Evolutionary conservation across 2,888 invertebrate genomes (phyloP).

Genomic region (Drosophila recens): DNA sequence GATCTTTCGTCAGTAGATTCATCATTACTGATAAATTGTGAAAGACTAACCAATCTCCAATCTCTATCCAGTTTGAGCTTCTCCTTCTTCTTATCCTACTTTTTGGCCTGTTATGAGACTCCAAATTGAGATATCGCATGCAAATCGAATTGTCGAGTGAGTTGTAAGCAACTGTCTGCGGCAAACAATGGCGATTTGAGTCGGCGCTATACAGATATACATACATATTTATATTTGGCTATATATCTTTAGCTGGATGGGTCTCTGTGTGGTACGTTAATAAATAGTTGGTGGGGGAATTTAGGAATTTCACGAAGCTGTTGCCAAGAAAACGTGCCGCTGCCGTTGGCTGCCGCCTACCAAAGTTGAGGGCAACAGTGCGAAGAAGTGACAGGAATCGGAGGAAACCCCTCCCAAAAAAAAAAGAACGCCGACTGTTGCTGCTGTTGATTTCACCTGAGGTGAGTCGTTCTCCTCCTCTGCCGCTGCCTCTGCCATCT

Average conservation of each 20-base stretch:
- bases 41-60: background rate
- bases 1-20: background rate
- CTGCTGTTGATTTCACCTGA: slow-evolving; percentile 77
- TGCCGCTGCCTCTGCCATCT: background rate
- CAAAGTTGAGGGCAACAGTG: slow-evolving; percentile 43
- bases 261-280: slow-evolving; percentile 1
- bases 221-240: background rate
- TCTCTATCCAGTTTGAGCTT: background rate
- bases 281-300: slow-evolving; percentile 25
- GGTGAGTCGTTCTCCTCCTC: slow-evolving; percentile 43
- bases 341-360: slow-evolving; percentile 69
- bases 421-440: slow-evolving; percentile 23
- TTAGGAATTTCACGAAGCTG: slow-evolving; percentile 66
- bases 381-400: slow-evolving; percentile 53
- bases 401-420: slow-evolving; percentile 37
- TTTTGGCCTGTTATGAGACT: slow-evolving; percentile 52
- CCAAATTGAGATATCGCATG: slow-evolving; percentile 83
- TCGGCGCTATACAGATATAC: slow-evolving; percentile 43
- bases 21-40: background rate
- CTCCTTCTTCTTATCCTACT: slow-evolving; percentile 32
- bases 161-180: slow-evolving; percentile 67
- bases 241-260: slow-evolving; percentile 37
- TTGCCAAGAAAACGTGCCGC: slow-evolving; percentile 68
- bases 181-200: slow-evolving; percentile 76
- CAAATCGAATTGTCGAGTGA: slow-evolving; percentile 61